phyloP scores from a whole-genome alignment of 2,113 vertebrate genomes.

The Lanius ludovicianus region DNA sequence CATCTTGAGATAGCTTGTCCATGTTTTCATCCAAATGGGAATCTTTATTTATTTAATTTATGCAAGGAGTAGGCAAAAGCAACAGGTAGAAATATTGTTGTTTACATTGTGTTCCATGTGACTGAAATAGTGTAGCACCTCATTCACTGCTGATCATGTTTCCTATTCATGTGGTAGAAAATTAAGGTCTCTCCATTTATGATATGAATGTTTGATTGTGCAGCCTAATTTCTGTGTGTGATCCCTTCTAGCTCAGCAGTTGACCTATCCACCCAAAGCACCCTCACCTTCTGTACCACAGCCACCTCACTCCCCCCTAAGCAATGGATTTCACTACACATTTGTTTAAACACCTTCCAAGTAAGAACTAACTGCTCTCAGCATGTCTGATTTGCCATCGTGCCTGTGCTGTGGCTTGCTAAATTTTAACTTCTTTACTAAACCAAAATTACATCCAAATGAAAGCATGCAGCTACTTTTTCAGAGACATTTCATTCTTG shows the following conservation, averaged over 20 bases:
- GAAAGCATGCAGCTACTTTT: conserved; percentile 4
- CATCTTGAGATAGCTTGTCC: not conserved
- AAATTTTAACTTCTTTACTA: conserved; percentile 4
- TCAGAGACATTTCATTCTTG: not conserved
- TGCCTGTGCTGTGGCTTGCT: conserved; percentile 44
- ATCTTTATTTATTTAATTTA: not conserved
- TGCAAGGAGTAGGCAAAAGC: not conserved
- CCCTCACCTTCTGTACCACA: conserved; percentile 82
- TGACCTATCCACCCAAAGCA: conserved; percentile 82
- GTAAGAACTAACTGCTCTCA: conserved; percentile 85
- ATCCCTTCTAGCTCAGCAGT: conserved; percentile 84
- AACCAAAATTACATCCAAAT: not conserved
- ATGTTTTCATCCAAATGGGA: not conserved
- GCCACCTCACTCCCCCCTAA: conserved; percentile 84
- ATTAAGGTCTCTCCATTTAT: not conserved
- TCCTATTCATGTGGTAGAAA: not conserved
- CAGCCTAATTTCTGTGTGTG: conserved; percentile 76
- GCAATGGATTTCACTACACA: conserved; percentile 99
- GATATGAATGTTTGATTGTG: conserved; percentile 13
- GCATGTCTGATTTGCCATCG: conserved; percentile 50
- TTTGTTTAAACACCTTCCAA: conserved; percentile 92
- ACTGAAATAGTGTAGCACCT: not conserved
- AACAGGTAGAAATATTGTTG: not conserved
- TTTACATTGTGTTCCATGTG: not conserved
- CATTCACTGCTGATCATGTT: not conserved